Conservation (phyloP, 2,797 vertebrate genomes). For the Phalloptychus januarius region DNA sequence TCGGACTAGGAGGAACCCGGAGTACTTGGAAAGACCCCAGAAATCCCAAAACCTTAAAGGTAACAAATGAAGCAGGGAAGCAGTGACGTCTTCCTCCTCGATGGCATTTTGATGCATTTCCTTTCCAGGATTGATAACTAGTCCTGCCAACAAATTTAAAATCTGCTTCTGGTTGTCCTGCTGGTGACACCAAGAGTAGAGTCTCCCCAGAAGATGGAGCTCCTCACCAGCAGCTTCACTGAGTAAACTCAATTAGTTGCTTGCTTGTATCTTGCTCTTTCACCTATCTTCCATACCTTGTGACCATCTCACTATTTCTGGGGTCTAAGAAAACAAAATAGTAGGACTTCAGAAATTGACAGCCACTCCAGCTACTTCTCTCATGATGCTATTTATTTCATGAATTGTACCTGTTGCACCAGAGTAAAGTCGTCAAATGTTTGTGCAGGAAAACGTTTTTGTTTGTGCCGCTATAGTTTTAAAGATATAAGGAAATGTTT, state of each 20-base stretch:
- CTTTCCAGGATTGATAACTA: neutral
- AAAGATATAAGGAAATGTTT: too few relatives aligned
- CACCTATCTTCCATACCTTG: neutral
- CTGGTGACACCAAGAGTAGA: neutral
- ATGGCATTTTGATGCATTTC: neutral
- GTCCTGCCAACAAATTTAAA: neutral
- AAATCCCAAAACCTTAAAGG: neutral
- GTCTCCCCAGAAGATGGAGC: neutral
- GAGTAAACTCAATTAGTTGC: neutral
- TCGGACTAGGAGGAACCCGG: neutral
- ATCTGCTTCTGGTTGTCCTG: neutral
- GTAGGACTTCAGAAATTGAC: neutral
- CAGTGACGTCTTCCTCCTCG: neutral
- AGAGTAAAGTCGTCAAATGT: too few relatives aligned
- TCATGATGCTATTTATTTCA: neutral
- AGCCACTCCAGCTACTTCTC: neutral
- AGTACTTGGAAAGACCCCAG: neutral
- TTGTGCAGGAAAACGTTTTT: too few relatives aligned
- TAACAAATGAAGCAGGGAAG: neutral
- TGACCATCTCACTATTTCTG: neutral
- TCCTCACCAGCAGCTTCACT: neutral
- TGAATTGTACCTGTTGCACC: neutral
- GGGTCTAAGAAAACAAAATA: neutral
- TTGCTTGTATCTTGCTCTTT: neutral
- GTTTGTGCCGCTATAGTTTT: too few relatives aligned